A percentile compares a stretch with the other conserved stretches of the same genome.
These are phyloP conservation scores for Myotis brandtii DNA, from an alignment of 2,113 vertebrate species.

Conservation along the genomic window DNA sequence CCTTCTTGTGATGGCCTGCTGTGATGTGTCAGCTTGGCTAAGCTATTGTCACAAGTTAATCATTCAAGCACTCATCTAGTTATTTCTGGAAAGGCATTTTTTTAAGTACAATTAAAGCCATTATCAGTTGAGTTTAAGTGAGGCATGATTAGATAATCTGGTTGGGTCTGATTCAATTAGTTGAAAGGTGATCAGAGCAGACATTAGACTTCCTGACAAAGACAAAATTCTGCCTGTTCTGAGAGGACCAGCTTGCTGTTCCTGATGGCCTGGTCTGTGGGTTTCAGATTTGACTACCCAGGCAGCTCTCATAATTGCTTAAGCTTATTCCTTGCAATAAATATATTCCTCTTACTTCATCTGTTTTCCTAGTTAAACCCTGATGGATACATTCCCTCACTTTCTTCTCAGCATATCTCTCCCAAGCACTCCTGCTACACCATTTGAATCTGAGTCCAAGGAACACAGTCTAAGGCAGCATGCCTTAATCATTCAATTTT, in stretches of 20 bases:
- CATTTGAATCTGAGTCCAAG: background rate
- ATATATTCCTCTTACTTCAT: background rate
- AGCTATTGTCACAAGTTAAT: fast-evolving
- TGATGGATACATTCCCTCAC: background rate
- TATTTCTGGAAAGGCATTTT: background rate
- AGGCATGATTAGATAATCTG: background rate
- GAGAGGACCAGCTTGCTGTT: fast-evolving
- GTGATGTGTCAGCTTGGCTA: background rate
- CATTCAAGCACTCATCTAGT: background rate
- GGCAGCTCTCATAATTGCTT: background rate
- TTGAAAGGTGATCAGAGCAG: background rate
- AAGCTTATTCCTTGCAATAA: background rate
- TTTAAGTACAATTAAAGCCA: background rate
- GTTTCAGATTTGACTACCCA: background rate
- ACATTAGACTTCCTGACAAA: background rate
- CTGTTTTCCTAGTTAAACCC: background rate
- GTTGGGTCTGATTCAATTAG: background rate
- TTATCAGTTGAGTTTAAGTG: background rate
- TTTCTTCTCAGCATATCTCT: background rate
- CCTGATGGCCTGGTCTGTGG: fast-evolving
- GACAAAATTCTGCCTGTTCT: background rate
- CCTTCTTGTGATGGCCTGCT: background rate
- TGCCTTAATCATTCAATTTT: background rate
- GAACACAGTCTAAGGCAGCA: background rate
- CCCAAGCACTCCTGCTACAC: background rate